Percentiles rank a stretch among this genome's conserved stretches.
phyloP scores from a whole-genome alignment of 2,888 invertebrate species.

The Dasysyrphus albostriatus region DNA sequence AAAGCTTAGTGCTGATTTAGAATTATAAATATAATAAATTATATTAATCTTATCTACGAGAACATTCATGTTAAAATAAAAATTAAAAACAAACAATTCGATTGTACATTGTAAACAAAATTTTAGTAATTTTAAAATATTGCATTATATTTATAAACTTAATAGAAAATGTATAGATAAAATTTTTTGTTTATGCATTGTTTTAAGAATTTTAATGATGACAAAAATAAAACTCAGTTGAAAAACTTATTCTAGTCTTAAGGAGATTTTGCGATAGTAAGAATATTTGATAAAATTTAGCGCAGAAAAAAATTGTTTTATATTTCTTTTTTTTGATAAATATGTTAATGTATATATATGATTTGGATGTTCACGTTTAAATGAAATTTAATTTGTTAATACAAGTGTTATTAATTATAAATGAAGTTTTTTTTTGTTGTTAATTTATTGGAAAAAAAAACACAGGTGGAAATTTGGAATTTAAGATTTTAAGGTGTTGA shows the following conservation, averaged over 20 bases:
- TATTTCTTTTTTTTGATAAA: not conserved
- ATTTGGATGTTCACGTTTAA: conserved; percentile 1
- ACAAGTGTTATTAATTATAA: not conserved
- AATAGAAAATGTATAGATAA: conserved; percentile 44
- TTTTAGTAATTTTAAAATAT: conserved; percentile 44
- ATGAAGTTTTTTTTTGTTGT: conserved; percentile 4
- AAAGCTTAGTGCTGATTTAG: conserved; percentile 1
- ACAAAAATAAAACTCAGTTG: conserved; percentile 59
- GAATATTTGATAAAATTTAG: conserved; percentile 48
- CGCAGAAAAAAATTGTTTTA: too few relatives aligned
- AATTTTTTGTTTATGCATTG: conserved; percentile 40
- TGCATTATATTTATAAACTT: conserved; percentile 25
- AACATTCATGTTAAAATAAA: conserved; percentile 37
- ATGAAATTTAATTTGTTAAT: not conserved
- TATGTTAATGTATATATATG: conserved; percentile 14
- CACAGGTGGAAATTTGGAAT: not conserved
- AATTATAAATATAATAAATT: conserved; percentile 24
- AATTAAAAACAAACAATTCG: conserved; percentile 40
- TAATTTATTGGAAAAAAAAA: not conserved
- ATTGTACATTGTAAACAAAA: conserved; percentile 67
- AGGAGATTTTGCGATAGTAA: conserved; percentile 68
- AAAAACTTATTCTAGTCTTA: conserved; percentile 68
- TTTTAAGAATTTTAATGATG: conserved; percentile 30
- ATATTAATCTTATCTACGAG: conserved; percentile 31
- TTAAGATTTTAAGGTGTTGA: not conserved